Base-by-base conservation (phyloP, 2,888 invertebrate genomes). In the Clistopyga incitator region DNA sequence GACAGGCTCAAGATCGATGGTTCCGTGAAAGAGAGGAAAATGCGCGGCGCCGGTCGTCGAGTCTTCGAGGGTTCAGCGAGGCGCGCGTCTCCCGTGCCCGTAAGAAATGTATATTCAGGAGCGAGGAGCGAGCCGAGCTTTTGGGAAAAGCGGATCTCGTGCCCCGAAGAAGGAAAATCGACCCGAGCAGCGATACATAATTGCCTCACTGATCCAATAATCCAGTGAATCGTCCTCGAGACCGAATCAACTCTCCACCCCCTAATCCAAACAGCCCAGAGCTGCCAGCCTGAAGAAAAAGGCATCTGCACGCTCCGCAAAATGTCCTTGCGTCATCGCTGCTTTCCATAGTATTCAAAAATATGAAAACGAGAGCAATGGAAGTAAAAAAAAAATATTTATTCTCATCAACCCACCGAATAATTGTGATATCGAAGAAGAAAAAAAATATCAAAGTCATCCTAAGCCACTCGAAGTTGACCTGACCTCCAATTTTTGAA, bases 1-100 rank as follows among this genome's bases (percentile, higher is more conserved):
- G 85, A 85, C 84, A 85, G 82, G 52, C 81, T 76, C 71, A 74
- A 86, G 85, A 86, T 84, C 78, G 77, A 85, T 86, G 79, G 83
- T 78, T 70, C 77, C 61, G 34, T 59, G 54, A 70, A 76, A 65
- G 79, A 77, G 79, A 80, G 67, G 52, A 54, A 6, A n/a, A 18
- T 29, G 65, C 23, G 47, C 11, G 56, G 45, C 79, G 68, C 52
- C 59, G 50, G n/a, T 11, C 29, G 8, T 50, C 50, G 61, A 15
- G 47, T 52, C 68, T 54, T 29, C 42, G 23, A 71, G 64, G 70
- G 74, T 56, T 67, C 78, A 45, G 6, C 82, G 72, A 45, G 77
- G 75, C 70, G 68, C 78, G 68, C 70, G 18, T 59, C 18, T 64
- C 65, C 47, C 71, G 56, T 74, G 74, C 56, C 20, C 45, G 29